Conservation (phyloP, 2,113 vertebrate genomes). For the Osmerus eperlanus region DNA sequence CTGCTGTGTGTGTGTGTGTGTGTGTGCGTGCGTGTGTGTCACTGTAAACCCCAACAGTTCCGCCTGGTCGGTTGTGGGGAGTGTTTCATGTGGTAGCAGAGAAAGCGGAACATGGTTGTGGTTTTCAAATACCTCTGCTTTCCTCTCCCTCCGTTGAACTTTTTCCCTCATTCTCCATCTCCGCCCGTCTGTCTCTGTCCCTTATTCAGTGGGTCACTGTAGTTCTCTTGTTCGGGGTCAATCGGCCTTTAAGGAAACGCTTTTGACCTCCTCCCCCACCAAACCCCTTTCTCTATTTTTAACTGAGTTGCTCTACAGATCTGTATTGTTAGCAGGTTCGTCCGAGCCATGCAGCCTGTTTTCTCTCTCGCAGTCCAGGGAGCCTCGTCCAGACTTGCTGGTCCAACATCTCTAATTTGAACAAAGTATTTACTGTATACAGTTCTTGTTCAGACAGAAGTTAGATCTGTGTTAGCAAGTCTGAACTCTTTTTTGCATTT, state of each 20-base stretch:
- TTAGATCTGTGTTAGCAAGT: no score
- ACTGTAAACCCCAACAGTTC: conserved; percentile 3
- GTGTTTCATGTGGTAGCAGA: conserved; percentile 18
- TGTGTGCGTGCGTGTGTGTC: conserved; percentile 16
- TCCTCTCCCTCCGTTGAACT: not conserved
- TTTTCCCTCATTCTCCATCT: not conserved
- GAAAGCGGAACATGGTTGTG: conserved; percentile 9
- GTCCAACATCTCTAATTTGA: no score
- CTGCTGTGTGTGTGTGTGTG: conserved; percentile 1
- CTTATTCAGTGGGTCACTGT: not conserved
- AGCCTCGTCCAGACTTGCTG: no score
- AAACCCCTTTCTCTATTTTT: conserved; percentile 7
- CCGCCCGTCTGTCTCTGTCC: not conserved
- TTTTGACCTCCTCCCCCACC: conserved; percentile 12
- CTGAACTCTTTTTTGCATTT: no score
- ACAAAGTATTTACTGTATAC: no score
- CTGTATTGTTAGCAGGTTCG: not conserved
- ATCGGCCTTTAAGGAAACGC: conserved; percentile 12
- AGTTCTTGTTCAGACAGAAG: no score
- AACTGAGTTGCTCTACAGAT: not conserved
- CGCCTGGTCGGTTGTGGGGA: conserved; percentile 8
- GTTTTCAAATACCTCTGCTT: conserved; percentile 1
- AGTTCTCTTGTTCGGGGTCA: conserved; percentile 14
- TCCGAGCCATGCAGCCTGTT: not conserved
- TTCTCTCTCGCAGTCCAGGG: no score